Base-by-base conservation (phyloP, 1,140 invertebrate genomes). In the Aradophagus sp. region DNA sequence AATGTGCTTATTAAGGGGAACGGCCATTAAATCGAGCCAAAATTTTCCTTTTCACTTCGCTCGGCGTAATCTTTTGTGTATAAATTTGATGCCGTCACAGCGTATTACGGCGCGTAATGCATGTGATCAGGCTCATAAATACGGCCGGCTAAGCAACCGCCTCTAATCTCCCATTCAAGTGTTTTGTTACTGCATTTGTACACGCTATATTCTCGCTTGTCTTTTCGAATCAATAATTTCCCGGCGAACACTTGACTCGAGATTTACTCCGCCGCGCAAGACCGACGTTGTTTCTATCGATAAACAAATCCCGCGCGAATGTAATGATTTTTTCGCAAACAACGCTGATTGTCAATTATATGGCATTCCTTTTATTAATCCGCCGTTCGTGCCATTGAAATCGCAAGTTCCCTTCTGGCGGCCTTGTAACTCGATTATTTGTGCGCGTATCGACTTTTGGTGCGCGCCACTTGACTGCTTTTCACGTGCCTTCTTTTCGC, bases 71-170 rank as follows among this genome's bases (percentile, higher is more conserved):
- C 34, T 29, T 32, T 34, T 13, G 5, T 1, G n/a, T 10, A 20
- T 47, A 32, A 45, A 45, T 32, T 45, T 45, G 26, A 31, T 45
- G 19, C 27, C 27, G 26, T 12, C 27, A 11, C 27, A 32, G 14
- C 27, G 12, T 32, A 32, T 31, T 16, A 31, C 31, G 16, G 31
- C 8, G 13, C n/a, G 2, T 29, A 44, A 44, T 44, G 12, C 26
- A 19, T 29, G 23, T 44, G 13, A 44, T 29, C 39, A n/a, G 14
- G 15, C 10, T 45, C 19, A 32, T 31, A 45, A 31, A 45, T 17
- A 32, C 17, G 31, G 1, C 27, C 31, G 4, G 8, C 4, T 8
- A 8, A 23, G 8, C 8, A n/a, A 5, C 20, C 20, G 8, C 4
- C 20, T 23, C 20, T 23, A 23, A 23, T 8, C 26, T 27, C 31